phyloP scores from a whole-genome alignment of 1,140 invertebrate species.

The Parasteatoda tepidariorum region DNA sequence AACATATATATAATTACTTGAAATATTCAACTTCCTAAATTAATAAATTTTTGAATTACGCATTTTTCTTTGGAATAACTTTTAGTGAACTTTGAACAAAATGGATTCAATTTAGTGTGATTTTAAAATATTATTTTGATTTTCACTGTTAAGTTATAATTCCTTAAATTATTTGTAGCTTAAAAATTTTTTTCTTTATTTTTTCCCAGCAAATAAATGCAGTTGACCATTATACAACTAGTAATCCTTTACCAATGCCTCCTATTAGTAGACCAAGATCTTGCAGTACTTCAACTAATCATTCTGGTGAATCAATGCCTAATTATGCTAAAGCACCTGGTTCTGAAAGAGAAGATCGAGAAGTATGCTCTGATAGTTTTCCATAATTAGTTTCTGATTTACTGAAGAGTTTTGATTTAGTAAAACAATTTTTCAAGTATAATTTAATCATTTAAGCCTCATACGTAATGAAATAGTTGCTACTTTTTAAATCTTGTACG shows the following conservation, averaged over 20 bases:
- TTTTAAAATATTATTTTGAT: neutral
- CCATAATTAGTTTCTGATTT: no score
- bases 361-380: conserved; percentile 68
- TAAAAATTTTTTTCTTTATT: neutral
- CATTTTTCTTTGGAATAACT: no score
- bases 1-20: no score
- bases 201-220: conserved; percentile 4
- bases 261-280: conserved; percentile 70
- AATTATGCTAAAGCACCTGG: conserved; percentile 70
- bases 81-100: no score
- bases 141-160: neutral
- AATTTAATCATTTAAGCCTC: no score
- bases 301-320: conserved; percentile 62
- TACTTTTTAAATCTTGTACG: no score
- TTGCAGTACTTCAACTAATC: conserved; percentile 67
- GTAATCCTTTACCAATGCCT: conserved; percentile 64
- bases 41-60: no score
- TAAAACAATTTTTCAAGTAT: no score
- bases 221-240: conserved; percentile 27
- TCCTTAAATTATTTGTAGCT: neutral
- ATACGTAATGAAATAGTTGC: neutral
- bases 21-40: no score
- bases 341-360: conserved; percentile 71
- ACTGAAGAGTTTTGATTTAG: no score
- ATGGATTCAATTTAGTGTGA: no score